phyloP scores from a whole-genome alignment of 2,797 vertebrate genomes.

The Eulemur coronatus region DNA sequence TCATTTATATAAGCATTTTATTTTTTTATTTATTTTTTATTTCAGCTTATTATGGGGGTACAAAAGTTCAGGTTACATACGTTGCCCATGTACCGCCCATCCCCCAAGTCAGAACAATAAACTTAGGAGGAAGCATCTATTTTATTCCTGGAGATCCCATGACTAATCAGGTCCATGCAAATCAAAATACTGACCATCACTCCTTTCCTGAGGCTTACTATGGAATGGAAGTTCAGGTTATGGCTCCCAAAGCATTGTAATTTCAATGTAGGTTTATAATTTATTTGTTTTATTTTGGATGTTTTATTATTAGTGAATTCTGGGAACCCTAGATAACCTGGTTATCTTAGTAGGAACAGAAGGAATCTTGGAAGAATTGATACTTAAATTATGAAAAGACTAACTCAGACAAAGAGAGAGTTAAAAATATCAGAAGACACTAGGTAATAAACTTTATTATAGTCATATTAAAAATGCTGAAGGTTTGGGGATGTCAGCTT shows the following conservation, averaged over 20 bases:
- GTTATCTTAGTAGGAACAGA: neutral
- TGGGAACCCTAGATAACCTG: neutral
- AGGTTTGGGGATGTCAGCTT: neutral
- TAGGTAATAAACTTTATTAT: neutral
- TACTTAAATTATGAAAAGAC: slow-evolving; percentile 9
- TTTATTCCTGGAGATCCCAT: neutral
- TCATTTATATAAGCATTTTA: too few species aligned
- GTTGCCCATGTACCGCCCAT: too few species aligned
- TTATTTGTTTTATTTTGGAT: neutral
- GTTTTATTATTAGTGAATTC: neutral
- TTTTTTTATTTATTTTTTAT: too few species aligned
- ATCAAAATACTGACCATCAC: neutral
- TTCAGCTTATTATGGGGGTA: too few species aligned
- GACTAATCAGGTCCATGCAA: neutral
- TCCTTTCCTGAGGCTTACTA: neutral
- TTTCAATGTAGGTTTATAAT: neutral
- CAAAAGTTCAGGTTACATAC: too few species aligned
- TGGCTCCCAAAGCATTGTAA: neutral
- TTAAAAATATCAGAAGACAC: neutral
- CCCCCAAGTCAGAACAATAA: neutral
- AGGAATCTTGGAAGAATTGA: neutral
- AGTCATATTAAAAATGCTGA: neutral
- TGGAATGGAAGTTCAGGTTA: neutral
- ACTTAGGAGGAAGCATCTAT: neutral
- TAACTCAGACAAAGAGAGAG: neutral